Evolutionary conservation across 1,140 invertebrate genomes (phyloP), one percentile per base, ranked within the genome.

Genomic region (roundworm (Caenorhabditis elegans)): DNA sequence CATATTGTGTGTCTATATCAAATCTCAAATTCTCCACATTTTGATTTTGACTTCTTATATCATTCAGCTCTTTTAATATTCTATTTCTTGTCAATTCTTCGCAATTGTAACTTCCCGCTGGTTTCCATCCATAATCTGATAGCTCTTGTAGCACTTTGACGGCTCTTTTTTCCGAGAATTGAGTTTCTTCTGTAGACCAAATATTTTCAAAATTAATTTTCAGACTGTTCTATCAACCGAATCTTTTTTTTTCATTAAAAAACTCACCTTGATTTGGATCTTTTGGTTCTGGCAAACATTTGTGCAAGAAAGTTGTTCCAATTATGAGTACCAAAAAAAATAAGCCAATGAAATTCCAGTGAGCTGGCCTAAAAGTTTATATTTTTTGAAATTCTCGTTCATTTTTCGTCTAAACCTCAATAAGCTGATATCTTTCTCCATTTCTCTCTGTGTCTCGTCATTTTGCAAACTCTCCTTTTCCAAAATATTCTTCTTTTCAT

Each of bases 1-100:
- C 92, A 86, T 92, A 92, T 85, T 93, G 93, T n/a, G 92, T 84
- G 87, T 93, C 92, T 39, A 93, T 82, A 17, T 89, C 85, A 3
- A 92, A 82, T 24, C 82, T 79, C 53, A 85, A 19, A 3, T 60
- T 15, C 3, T 24, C 46, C 10, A 26, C 60, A 55, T 28, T 17
- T 65, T 19, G 28, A 36, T 82, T 49, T 28, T 1, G 13, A 6
- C 65, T 47, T 34, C 10, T 51, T 3, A 78, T 55, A 11, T 79
- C 79, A 49, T 82, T 55, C 10, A 86, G 22, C 77, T 86, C 84
- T 24, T 86, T 47, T 13, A 77, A 17, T n/a, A 86, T 79, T 49
- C 55, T 39, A 28, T 84, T 77, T 34, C 79, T 77, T 13, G 85
- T 79, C n/a, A 76, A 17, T 15, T 39, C 46, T 65, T 86, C 85